These are phyloP conservation scores for Panzeria rudis DNA, from an alignment of 2,888 invertebrate genomes.

Conservation along the genomic window DNA sequence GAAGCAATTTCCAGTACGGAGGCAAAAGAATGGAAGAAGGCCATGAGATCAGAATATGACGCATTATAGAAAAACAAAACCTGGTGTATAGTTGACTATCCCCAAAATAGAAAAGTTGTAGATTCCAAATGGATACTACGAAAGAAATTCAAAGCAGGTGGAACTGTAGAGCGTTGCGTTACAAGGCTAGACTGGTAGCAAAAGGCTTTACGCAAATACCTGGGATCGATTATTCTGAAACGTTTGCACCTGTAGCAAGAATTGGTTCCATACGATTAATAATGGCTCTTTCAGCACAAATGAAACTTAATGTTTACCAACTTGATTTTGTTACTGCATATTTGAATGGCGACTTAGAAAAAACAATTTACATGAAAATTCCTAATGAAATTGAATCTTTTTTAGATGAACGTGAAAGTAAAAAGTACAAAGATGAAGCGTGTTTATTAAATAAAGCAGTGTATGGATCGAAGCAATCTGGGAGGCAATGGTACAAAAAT, in stretches of 20 bases:
- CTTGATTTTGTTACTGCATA: too few relatives aligned
- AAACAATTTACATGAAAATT: too few relatives aligned
- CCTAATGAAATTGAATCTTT: not conserved
- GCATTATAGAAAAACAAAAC: conserved; percentile 4
- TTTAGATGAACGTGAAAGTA: not conserved
- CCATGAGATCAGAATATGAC: too few relatives aligned
- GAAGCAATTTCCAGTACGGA: too few relatives aligned
- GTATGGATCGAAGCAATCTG: not conserved
- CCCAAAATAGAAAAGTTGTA: not conserved
- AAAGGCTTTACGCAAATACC: conserved; percentile 15
- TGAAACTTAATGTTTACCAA: not conserved
- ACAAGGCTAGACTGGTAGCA: conserved; percentile 40
- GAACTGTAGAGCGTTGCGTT: conserved; percentile 5
- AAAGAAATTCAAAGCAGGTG: not conserved
- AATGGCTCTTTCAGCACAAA: too few relatives aligned
- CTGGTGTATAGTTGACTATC: not conserved
- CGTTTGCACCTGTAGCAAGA: too few relatives aligned
- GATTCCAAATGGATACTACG: conserved; percentile 7
- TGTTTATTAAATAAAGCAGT: conserved; percentile 12
- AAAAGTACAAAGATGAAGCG: not conserved
- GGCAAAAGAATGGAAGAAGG: too few relatives aligned
- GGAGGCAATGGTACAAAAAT: too few relatives aligned
- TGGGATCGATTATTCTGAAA: conserved; percentile 3
- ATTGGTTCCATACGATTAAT: too few relatives aligned
- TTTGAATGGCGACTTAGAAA: too few relatives aligned